These are phyloP conservation scores for Thereva unica DNA, from an alignment of 2,888 invertebrate genomes.

Conservation along the genomic window DNA sequence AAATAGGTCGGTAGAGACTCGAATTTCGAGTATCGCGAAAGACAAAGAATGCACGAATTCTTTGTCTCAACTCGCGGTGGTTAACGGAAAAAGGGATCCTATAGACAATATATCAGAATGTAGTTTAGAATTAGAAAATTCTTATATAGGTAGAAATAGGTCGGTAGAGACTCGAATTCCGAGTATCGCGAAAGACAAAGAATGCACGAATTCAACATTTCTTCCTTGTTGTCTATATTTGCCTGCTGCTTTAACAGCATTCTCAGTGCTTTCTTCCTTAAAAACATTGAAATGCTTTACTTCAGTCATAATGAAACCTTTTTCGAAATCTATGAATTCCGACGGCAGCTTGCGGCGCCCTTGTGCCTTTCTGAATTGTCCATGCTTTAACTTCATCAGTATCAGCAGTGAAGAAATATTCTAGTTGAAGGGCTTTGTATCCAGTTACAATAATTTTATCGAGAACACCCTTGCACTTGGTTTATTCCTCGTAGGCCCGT, in stretches of 20 bases:
- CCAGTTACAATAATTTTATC: slow-evolving; percentile 98
- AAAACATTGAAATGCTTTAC: slow-evolving; percentile 98
- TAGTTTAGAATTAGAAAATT: too few relatives aligned
- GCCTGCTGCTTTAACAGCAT: slow-evolving; percentile 90
- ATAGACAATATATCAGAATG: too few relatives aligned
- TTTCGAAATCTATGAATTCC: slow-evolving; percentile 99
- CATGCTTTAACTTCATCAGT: slow-evolving; percentile 99
- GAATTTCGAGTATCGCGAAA: too few relatives aligned
- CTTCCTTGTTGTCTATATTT: slow-evolving; percentile 99
- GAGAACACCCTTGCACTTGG: slow-evolving; percentile 80
- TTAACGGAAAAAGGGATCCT: too few relatives aligned
- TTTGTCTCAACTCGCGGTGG: too few relatives aligned
- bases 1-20: too few relatives aligned
- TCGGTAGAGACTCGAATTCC: too few relatives aligned
- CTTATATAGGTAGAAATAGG: too few relatives aligned
- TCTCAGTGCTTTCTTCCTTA: slow-evolving; percentile 92
- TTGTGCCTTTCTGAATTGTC: slow-evolving; percentile 98
- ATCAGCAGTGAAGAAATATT: slow-evolving; percentile 98
- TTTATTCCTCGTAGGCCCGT: slow-evolving; percentile 80
- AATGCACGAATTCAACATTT: too few relatives aligned
- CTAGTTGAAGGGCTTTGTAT: slow-evolving; percentile 92
- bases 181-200: too few relatives aligned
- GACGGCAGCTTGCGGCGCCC: slow-evolving; percentile 98
- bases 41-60: too few relatives aligned
- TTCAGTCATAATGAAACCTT: slow-evolving; percentile 99